These are phyloP conservation scores for Saturnia pavonia DNA, from an alignment of 2,888 invertebrate species.

Conservation along the genomic window DNA sequence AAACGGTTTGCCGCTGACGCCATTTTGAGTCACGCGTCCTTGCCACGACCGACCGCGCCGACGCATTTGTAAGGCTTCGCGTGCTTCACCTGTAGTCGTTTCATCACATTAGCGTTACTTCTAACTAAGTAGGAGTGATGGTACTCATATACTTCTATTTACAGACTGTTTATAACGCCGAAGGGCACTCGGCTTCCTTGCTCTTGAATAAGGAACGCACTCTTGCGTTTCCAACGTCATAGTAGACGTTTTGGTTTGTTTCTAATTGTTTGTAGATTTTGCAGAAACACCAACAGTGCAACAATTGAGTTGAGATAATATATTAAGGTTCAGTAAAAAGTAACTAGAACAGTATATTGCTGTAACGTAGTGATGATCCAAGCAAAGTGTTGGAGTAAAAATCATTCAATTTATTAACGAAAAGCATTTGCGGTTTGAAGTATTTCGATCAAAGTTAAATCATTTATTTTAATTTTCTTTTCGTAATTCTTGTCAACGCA, in stretches of 20 bases:
- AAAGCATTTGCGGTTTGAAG: no score
- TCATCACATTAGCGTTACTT: slow-evolving; percentile 34
- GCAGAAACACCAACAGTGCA: not conserved
- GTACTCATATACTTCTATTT: not conserved
- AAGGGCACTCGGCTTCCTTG: slow-evolving; percentile 14
- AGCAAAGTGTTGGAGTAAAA: no score
- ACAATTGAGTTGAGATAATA: no score
- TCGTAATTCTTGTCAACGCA: not conserved
- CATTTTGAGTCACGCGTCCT: slow-evolving; percentile 61
- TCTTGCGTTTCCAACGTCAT: no score
- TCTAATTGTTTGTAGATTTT: no score
- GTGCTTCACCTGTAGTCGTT: slow-evolving; percentile 27
- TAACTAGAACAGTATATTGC: no score
- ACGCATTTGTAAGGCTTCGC: slow-evolving; percentile 48
- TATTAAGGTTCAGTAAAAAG: no score
- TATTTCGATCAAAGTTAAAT: not conserved
- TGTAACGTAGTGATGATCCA: no score
- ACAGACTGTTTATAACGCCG: not conserved
- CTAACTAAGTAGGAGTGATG: not conserved
- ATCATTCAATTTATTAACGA: no score
- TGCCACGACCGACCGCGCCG: slow-evolving; percentile 38
- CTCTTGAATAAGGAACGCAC: slow-evolving; percentile 2
- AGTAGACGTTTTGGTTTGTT: no score
- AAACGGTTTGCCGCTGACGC: slow-evolving; percentile 45
- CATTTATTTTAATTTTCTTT: not conserved